Evolutionary conservation across 2,113 vertebrate genomes (phyloP).

Genomic region (Panthera tigris): DNA sequence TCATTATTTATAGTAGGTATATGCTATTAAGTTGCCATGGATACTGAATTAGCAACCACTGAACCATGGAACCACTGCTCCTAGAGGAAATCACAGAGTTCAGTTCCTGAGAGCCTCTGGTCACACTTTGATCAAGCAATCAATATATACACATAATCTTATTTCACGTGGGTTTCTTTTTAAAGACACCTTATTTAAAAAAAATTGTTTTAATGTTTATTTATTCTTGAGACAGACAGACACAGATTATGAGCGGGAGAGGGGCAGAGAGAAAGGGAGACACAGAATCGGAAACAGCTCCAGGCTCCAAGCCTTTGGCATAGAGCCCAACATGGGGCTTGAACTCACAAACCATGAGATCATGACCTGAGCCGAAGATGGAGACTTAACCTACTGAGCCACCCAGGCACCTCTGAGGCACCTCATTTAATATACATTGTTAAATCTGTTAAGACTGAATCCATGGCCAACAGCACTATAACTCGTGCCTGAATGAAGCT

Average conservation of each 20-base stretch:
- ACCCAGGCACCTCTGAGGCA: no score
- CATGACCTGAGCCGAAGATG: no score
- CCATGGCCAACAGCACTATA: background rate
- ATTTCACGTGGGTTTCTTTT: background rate
- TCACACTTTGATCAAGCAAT: background rate
- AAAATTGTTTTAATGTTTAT: no score
- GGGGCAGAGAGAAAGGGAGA: no score
- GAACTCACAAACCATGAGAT: no score
- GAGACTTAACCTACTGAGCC: no score
- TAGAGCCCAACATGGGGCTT: no score
- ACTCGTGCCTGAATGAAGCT: background rate
- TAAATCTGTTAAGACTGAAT: background rate
- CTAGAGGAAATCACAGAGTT: background rate
- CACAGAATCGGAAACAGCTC: no score
- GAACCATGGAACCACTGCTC: background rate
- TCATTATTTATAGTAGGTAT: background rate
- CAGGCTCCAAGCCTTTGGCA: no score
- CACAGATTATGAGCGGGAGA: no score
- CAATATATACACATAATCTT: background rate
- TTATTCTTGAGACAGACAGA: no score
- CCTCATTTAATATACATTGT: background rate
- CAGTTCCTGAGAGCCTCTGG: background rate
- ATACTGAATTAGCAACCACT: background rate
- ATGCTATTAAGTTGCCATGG: background rate
- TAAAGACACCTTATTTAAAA: background rate